A percentile compares a stretch with the other conserved stretches of the same genome.
These are phyloP conservation scores for Montifringilla adamsi DNA, from an alignment of 2,113 vertebrate genomes.

Conservation along the genomic window DNA sequence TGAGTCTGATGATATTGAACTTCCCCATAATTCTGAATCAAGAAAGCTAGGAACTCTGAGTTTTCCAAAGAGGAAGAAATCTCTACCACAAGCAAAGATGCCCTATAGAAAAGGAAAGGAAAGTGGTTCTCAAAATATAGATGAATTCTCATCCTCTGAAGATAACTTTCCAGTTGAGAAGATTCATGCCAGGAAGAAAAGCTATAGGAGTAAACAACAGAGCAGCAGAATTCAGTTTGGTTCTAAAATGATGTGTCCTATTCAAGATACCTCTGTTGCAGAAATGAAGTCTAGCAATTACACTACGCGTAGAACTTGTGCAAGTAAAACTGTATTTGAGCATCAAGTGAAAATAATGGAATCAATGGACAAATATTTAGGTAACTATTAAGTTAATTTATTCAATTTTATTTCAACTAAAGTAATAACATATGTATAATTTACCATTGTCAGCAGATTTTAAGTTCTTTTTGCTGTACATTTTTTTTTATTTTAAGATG, in stretches of 20 bases:
- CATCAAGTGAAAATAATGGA: slow-evolving; percentile 13
- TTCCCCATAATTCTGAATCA: slow-evolving; percentile 14
- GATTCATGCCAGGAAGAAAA: not conserved
- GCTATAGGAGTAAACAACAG: not conserved
- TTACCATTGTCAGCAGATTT: not conserved
- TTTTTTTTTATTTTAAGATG: not conserved
- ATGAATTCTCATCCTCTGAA: slow-evolving; percentile 83
- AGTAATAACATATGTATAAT: not conserved
- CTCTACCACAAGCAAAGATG: not conserved
- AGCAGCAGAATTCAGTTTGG: slow-evolving; percentile 17
- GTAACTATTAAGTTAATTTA: slow-evolving; percentile 67
- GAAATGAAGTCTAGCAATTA: not conserved
- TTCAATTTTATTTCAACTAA: not conserved
- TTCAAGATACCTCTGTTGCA: not conserved
- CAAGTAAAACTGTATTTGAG: not conserved
- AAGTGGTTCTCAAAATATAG: slow-evolving; percentile 69
- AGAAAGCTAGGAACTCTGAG: not conserved
- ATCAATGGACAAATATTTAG: slow-evolving; percentile 79
- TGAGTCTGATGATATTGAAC: slow-evolving; percentile 86
- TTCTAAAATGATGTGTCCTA: not conserved
- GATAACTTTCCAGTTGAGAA: slow-evolving; percentile 70
- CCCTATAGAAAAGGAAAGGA: not conserved
- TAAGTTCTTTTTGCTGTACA: not conserved
- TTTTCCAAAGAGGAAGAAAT: not conserved
- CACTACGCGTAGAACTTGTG: not conserved